These are phyloP conservation scores for Crotalus tigris DNA, from an alignment of 2,113 vertebrate species.

Conservation along the genomic window DNA sequence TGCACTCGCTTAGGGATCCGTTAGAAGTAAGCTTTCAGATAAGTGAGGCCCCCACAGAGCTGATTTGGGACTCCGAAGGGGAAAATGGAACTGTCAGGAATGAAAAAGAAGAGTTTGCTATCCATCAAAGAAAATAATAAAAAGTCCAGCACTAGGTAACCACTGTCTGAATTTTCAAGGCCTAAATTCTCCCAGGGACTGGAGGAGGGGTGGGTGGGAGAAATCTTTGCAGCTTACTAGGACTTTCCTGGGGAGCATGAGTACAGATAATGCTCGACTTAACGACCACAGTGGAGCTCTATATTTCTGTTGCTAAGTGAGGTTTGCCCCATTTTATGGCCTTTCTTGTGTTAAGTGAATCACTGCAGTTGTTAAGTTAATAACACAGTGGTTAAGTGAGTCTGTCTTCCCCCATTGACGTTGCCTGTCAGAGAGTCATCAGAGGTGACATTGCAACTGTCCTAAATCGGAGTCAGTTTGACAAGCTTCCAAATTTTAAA, in stretches of 20 bases:
- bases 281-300: not conserved
- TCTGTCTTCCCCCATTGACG: not conserved
- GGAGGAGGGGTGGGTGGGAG: not conserved
- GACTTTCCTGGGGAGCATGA: conserved; percentile 32
- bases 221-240: conserved; percentile 29
- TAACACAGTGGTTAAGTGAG: not conserved
- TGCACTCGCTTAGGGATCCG: conserved; percentile 64
- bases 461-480: not conserved
- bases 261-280: not conserved
- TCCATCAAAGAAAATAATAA: conserved; percentile 70
- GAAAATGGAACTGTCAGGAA: conserved; percentile 68
- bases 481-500: not conserved
- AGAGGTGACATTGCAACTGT: not conserved
- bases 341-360: not conserved
- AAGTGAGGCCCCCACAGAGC: conserved; percentile 57
- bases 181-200: conserved; percentile 28
- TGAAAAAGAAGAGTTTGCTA: conserved; percentile 74
- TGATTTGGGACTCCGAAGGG: conserved; percentile 65
- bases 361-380: not conserved
- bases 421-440: not conserved
- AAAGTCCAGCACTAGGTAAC: conserved; percentile 68
- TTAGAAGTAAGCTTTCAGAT: conserved; percentile 68
- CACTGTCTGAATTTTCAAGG: conserved; percentile 56
- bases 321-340: not conserved
- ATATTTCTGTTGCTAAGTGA: not conserved